Evolutionary conservation across 1,140 invertebrate genomes (phyloP).

Genomic region (Hylaeus anthracinus): DNA sequence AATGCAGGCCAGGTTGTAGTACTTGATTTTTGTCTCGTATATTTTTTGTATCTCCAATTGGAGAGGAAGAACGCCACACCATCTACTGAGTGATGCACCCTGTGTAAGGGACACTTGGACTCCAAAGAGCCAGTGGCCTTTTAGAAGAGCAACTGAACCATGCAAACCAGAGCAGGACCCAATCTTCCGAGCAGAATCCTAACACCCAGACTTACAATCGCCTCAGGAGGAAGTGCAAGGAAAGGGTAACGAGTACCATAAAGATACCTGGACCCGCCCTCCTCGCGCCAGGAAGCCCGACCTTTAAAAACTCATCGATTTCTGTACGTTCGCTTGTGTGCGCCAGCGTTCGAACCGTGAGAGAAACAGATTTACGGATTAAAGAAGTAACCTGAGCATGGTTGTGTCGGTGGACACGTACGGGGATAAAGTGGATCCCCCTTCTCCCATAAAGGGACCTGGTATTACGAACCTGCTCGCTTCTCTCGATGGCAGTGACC

Average conservation of each 20-base stretch:
- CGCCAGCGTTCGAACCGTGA: slow-evolving; percentile 13
- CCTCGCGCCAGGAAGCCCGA: not conserved
- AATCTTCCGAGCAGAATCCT: not conserved
- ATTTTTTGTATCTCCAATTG: not conserved
- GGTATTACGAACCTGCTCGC: slow-evolving; percentile 60
- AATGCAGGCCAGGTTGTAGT: too few species aligned
- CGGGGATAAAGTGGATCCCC: slow-evolving; percentile 55
- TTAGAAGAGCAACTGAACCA: not conserved
- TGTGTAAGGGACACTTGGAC: too few species aligned
- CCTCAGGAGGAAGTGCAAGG: not conserved
- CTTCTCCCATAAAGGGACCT: slow-evolving; percentile 69
- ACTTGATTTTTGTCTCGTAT: too few species aligned
- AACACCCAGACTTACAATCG: not conserved
- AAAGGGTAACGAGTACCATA: not conserved
- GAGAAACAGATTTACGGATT: slow-evolving; percentile 49
- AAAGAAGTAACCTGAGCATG: slow-evolving; percentile 25
- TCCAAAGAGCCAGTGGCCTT: too few species aligned
- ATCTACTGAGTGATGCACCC: too few species aligned
- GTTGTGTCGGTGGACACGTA: slow-evolving; percentile 33
- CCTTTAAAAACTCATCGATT: not conserved
- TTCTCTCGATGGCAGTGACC: slow-evolving; percentile 72
- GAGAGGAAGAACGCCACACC: too few species aligned
- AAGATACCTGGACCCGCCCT: not conserved
- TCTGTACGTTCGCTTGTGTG: not conserved
- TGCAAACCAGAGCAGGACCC: not conserved